Evolutionary conservation across 2,888 invertebrate species (phyloP), one percentile per base, ranked within the genome.

Genomic region (Mylabris sibirica): DNA sequence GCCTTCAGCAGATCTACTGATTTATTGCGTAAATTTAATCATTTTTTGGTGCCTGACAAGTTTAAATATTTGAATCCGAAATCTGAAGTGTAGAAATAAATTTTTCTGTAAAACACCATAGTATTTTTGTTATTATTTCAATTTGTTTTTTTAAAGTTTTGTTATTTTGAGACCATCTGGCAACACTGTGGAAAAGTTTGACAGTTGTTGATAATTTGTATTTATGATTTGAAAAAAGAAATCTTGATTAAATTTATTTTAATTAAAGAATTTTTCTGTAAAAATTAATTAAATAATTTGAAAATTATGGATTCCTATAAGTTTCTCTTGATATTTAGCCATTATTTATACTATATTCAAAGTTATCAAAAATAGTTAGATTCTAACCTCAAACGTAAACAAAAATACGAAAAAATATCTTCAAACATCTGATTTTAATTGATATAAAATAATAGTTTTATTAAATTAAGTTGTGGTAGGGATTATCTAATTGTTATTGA

Each of bases 401-500:
- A 64, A 68, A 62, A 26, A 24, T 26, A 14, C 12, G 38, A 41
- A 68, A 64, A 59, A 65, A 65, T 64, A 68, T 68, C 68, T 62
- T 59, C 4, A 30, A 68, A 62, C 68, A 68, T 68, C 68, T 60
- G 44, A 38, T 62, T 44, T 38, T 26, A 38, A 41, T 22, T 9
- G 22, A 62, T 65, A 68, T 20, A 62, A 59, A 59, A 30, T 14
- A 53, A 22, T 4, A 14, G 26, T 65, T 34, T 49, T 57, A 26
- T 44, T 26, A 17, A 12, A 34, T 35, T n/a, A 59, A 2, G 2
- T 26, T 26, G 41, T 20, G 38, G 5, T 24, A 11, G 11, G 12
- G 22, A 22, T 9, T 62, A 30, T 44, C 17, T 41, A 24, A 38
- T 44, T 44, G 34, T 9, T 20, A 12, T 1, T 12, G 14, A 11